Evolutionary conservation across 2,888 invertebrate genomes (phyloP).

Genomic region (Lasioglossum zephyrum): DNA sequence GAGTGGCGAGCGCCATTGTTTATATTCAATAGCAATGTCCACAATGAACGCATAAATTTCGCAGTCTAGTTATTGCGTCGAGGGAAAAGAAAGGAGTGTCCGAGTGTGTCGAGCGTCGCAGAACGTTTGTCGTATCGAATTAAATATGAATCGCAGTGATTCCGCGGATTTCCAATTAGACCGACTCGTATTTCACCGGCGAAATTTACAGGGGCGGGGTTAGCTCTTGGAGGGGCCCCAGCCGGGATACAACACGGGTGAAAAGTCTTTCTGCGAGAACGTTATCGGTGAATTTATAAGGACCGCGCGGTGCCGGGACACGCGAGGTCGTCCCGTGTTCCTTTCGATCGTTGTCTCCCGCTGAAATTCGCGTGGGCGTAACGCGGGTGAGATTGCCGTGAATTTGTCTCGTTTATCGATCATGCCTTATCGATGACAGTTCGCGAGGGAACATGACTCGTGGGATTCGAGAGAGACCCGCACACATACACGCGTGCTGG

Average conservation of each 20-base stretch:
- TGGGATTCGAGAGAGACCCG: slow-evolving; percentile 30
- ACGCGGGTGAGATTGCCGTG: slow-evolving; percentile 37
- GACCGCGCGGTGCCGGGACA: slow-evolving; percentile 27
- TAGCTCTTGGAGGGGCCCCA: background rate
- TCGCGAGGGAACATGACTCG: slow-evolving; percentile 55
- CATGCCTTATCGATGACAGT: slow-evolving; percentile 61
- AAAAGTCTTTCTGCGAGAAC: background rate
- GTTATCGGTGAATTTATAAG: slow-evolving; percentile 58
- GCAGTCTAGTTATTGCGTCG: slow-evolving; percentile 9
- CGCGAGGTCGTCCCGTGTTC: slow-evolving; percentile 37
- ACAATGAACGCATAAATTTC: slow-evolving; percentile 16
- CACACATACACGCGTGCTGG: background rate
- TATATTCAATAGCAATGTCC: background rate
- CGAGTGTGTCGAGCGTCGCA: background rate
- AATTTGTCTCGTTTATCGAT: slow-evolving; percentile 65
- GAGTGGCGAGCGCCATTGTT: background rate
- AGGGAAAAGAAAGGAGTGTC: background rate
- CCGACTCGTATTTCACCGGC: background rate
- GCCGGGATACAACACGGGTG: background rate
- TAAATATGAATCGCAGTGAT: background rate
- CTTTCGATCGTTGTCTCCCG: slow-evolving; percentile 51
- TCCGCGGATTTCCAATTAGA: slow-evolving; percentile 7
- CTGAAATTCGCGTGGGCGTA: slow-evolving; percentile 60
- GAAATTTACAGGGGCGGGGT: background rate
- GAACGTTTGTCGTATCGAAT: background rate